A percentile compares a stretch with the other conserved stretches of the same genome.
Evolutionary conservation across 2,113 vertebrate genomes (phyloP).

Genomic region (Oncorhynchus masou): DNA sequence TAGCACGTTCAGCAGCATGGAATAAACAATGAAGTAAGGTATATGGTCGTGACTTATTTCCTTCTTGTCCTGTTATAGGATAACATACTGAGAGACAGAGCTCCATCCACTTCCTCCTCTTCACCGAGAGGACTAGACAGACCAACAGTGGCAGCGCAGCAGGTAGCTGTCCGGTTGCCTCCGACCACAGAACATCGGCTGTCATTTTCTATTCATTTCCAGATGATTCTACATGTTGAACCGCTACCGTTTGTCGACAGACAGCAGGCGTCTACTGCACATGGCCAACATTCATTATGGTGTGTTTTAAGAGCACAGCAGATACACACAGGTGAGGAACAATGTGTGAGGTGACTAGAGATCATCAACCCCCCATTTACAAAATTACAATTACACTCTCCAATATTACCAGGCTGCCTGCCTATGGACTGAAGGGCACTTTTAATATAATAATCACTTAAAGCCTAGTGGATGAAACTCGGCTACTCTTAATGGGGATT

Average conservation of each 20-base stretch:
- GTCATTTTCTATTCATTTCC: too few relatives aligned
- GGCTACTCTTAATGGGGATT: conserved; percentile 9
- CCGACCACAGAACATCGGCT: too few relatives aligned
- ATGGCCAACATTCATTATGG: too few relatives aligned
- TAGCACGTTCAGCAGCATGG: not conserved
- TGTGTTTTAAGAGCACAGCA: not conserved
- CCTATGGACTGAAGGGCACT: not conserved
- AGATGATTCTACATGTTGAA: too few relatives aligned
- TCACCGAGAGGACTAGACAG: conserved; percentile 3
- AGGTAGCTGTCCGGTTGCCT: too few relatives aligned
- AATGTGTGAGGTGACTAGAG: not conserved
- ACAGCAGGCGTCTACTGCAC: too few relatives aligned
- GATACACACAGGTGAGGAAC: not conserved
- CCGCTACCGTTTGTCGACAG: too few relatives aligned
- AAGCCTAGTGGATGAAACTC: conserved; percentile 9
- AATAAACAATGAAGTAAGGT: conserved; percentile 22
- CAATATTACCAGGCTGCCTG: conserved; percentile 3
- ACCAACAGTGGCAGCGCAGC: too few relatives aligned
- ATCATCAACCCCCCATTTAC: conserved; percentile 15
- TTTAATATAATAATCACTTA: conserved; percentile 24
- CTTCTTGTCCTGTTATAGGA: not conserved
- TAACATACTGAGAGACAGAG: not conserved
- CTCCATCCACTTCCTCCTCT: conserved; percentile 20
- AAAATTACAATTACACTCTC: conserved; percentile 30
- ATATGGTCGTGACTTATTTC: conserved; percentile 24